Conservation (phyloP, 2,797 vertebrate species). For the Pseudochirops cupreus region DNA sequence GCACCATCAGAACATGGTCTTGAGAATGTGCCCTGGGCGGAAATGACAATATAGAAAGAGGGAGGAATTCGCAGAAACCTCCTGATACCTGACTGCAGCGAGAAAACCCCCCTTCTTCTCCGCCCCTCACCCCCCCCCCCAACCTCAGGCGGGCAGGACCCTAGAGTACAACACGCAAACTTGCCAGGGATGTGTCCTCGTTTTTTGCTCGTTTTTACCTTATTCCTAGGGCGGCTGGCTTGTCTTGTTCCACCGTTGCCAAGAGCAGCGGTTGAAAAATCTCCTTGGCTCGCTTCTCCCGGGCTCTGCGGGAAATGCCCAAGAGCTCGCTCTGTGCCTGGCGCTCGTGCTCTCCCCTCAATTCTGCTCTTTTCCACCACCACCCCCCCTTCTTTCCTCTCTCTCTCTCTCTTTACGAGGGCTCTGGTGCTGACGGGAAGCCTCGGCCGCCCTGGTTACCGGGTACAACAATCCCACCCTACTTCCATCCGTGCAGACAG, state of each 20-base stretch:
- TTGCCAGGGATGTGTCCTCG: conserved; percentile 56
- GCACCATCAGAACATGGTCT: neutral
- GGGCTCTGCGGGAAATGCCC: neutral
- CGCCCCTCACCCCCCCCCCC: neutral
- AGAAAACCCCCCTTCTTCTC: conserved; percentile 7
- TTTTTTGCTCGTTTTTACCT: conserved; percentile 32
- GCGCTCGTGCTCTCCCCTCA: neutral
- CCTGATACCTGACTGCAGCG: conserved; percentile 1
- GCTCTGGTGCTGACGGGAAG: conserved; percentile 47
- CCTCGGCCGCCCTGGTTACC: conserved; percentile 80
- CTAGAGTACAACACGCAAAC: conserved; percentile 56
- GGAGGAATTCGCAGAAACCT: conserved; percentile 42
- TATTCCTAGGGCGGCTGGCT: neutral
- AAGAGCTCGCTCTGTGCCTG: neutral
- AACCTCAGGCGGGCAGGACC: neutral
- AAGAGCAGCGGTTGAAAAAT: neutral
- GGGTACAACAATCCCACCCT: conserved; percentile 69
- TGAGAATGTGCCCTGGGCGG: conserved; percentile 57
- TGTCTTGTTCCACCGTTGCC: neutral
- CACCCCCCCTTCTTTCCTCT: neutral
- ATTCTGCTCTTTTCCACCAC: neutral
- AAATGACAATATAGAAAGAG: conserved; percentile 66
- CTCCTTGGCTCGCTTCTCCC: conserved; percentile 7
- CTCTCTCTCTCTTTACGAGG: neutral
- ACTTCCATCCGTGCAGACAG: conserved; percentile 8